Conservation (phyloP, 2,797 vertebrate genomes). For the Lagothrix lagotricha region DNA sequence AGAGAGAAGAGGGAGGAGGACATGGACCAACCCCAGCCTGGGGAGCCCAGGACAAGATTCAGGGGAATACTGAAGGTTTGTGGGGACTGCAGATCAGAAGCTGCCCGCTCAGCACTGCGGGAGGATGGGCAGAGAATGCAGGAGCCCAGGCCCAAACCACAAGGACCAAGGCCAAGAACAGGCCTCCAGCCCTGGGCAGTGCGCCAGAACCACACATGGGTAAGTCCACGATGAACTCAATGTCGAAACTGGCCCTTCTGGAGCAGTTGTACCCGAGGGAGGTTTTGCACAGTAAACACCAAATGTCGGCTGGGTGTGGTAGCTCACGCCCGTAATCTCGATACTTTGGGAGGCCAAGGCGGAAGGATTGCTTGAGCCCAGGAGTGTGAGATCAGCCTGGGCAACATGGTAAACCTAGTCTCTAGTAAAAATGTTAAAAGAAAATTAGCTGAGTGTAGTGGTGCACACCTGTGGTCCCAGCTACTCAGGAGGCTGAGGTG, state of each 20-base stretch:
- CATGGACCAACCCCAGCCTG: neutral
- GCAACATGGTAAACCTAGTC: no score
- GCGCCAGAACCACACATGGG: neutral
- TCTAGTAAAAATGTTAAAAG: no score
- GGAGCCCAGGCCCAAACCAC: neutral
- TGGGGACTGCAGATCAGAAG: neutral
- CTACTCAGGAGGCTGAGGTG: no score
- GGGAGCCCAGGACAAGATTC: neutral
- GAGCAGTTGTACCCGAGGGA: neutral
- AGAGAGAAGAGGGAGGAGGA: neutral
- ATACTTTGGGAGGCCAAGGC: no score
- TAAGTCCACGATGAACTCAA: neutral
- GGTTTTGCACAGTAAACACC: neutral
- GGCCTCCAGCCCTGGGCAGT: neutral
- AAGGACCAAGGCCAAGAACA: neutral
- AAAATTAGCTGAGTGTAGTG: no score
- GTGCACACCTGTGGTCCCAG: no score
- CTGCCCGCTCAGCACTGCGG: accelerated
- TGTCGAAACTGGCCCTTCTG: neutral
- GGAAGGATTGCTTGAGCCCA: no score
- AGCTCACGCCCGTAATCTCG: no score
- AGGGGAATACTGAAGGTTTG: neutral
- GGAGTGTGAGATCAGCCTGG: no score
- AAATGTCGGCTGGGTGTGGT: no score
- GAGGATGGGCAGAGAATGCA: neutral